Conservation (phyloP, 2,113 vertebrate species). For the Pachypanchax playfairii region DNA sequence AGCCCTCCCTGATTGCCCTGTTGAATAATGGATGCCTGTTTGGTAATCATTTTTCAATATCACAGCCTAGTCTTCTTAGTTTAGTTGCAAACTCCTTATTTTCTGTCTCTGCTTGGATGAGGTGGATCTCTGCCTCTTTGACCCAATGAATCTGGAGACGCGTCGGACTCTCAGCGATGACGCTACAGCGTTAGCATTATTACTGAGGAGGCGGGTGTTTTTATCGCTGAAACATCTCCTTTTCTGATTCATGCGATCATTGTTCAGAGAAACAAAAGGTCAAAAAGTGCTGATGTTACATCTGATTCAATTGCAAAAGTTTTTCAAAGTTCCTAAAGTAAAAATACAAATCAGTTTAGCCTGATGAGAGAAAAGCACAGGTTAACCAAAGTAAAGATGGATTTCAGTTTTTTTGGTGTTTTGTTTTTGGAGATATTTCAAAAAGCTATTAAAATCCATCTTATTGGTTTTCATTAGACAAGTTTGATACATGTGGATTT, state of each 20-base stretch:
- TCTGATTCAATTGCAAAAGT: slow-evolving; percentile 23
- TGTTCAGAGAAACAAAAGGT: slow-evolving; percentile 39
- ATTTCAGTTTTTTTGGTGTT: too few species aligned
- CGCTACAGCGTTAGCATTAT: slow-evolving; percentile 10
- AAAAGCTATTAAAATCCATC: too few species aligned
- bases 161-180: slow-evolving; percentile 14
- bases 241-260: slow-evolving; percentile 51
- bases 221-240: slow-evolving; percentile 37
- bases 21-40: slow-evolving; percentile 83
- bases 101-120: background rate
- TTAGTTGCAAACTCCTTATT: background rate
- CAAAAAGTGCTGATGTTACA: slow-evolving; percentile 22
- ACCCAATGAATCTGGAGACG: slow-evolving; percentile 20
- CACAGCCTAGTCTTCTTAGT: slow-evolving; percentile 20
- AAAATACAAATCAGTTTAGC: background rate
- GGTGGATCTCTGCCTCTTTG: slow-evolving; percentile 10
- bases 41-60: slow-evolving; percentile 83
- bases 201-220: slow-evolving; percentile 49
- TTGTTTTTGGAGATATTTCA: too few species aligned
- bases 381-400: too few species aligned
- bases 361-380: background rate
- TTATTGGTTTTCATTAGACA: too few species aligned
- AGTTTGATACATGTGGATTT: too few species aligned
- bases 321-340: background rate
- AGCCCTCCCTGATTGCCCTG: slow-evolving; percentile 76